Percentiles rank a stretch among this genome's conserved stretches.
These are phyloP conservation scores for Indicator indicator DNA, from an alignment of 2,113 vertebrate species.

Conservation along the genomic window DNA sequence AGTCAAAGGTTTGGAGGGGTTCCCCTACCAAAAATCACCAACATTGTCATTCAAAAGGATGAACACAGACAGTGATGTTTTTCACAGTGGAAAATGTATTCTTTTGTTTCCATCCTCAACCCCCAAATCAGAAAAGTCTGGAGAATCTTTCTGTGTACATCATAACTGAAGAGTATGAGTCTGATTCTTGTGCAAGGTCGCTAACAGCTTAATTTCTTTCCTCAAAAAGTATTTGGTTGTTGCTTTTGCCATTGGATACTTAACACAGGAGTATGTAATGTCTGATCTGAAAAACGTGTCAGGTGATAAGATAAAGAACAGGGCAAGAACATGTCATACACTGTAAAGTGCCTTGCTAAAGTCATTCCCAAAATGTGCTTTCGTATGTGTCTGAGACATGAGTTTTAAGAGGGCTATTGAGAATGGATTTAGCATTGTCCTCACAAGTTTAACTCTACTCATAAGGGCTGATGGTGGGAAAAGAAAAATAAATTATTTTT, in stretches of 20 bases:
- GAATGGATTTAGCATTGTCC: background rate
- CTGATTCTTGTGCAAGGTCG: background rate
- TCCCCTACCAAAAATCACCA: background rate
- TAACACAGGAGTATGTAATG: background rate
- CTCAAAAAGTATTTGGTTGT: background rate
- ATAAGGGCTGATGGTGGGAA: background rate
- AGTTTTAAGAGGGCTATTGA: background rate
- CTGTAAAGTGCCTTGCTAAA: background rate
- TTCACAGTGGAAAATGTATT: background rate
- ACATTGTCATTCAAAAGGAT: background rate
- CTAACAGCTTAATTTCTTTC: background rate
- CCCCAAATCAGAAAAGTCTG: background rate
- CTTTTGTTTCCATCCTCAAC: background rate
- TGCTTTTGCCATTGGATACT: background rate
- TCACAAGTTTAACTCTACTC: background rate
- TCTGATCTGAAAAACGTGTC: background rate
- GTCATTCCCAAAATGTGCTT: background rate
- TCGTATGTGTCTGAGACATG: background rate
- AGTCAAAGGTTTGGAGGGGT: background rate
- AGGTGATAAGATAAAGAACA: background rate
- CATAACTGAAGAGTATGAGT: background rate
- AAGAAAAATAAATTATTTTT: background rate
- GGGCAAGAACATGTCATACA: background rate
- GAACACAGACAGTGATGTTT: background rate
- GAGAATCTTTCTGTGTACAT: background rate